Evolutionary conservation across 2,797 vertebrate species (phyloP), one percentile per base, ranked within the genome.

Genomic region (Lycodopsis pacificus): DNA sequence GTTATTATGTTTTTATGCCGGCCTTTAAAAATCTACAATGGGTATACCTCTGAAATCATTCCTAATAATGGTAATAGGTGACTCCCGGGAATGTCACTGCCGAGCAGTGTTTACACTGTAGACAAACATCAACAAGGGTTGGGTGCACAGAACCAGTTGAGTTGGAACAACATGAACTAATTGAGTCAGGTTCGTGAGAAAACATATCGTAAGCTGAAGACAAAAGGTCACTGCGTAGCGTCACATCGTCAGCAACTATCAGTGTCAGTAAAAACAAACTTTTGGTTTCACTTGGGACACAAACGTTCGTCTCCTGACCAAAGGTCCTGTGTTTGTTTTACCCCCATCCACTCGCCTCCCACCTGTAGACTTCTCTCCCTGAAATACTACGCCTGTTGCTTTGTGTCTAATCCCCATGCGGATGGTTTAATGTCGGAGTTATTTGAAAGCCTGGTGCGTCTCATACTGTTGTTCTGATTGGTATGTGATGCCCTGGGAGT

Each of bases 31-130:
- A 13, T 20, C 46, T 19, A 20, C 19, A 9, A 48, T 19, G 46
- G 46, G 17, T 48, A 19, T 7, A 48, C 7, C 46, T 48, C 44
- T 46, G 5, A 46, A 46, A 19, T 17, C 44, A 7, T 17, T 46
- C 15, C 44, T 17, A 7, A 46, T 46, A 46, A 46, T 5, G 8
- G 17, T 8, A 46, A 46, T 19, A 25, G 51, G 2, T 14, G 12
- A 2, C 22, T 22, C n/a, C 48, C 3, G 12, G 48, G 46, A 11
- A 9, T 53, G n/a, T 22, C 12, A 3, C 51, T 53, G 22, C 22
- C 49, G 10, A 12, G 22, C 49, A 42, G n/a, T 40, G 56, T 57
- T 81, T 63, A 19, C n/a, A 22, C n/a, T 53, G 49, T n/a, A 14
- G 42, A 69, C 42, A 64, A 63, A 44, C 76, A 19, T n/a, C 8